A percentile compares a stretch with the other conserved stretches of the same genome.
Conservation (phyloP, 2,797 vertebrate species). For the Phoebastria nigripes region DNA sequence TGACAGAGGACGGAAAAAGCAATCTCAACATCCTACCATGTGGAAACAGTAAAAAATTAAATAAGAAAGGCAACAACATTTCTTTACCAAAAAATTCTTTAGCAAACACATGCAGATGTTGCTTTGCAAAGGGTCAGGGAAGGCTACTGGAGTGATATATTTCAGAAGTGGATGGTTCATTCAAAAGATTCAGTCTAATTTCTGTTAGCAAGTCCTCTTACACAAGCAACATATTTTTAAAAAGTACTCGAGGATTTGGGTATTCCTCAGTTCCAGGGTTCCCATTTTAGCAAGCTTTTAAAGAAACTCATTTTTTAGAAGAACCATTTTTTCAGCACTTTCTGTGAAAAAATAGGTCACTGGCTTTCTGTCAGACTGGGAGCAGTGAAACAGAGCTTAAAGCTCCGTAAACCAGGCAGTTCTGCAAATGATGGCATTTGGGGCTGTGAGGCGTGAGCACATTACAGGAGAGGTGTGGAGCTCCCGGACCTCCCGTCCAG, state of each 20-base stretch:
- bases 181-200: not conserved
- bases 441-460: not conserved
- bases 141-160: not conserved
- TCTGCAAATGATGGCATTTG: not conserved
- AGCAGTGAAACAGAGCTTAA: not conserved
- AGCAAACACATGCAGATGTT: not conserved
- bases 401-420: not conserved
- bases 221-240: not conserved
- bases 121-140: not conserved
- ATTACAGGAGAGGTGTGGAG: not conserved
- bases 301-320: not conserved
- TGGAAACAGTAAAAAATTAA: not conserved
- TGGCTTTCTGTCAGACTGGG: not conserved
- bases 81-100: not conserved
- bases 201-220: not conserved
- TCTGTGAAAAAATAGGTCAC: not conserved
- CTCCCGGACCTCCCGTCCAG: not conserved
- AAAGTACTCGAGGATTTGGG: not conserved
- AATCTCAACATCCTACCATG: not conserved
- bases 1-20: slow-evolving; percentile 11
- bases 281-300: not conserved
- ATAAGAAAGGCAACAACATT: not conserved
- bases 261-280: not conserved
- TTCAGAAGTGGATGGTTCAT: not conserved
- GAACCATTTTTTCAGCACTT: not conserved